Base-by-base conservation (phyloP, 2,888 invertebrate species). In the Heliconius ismenius region DNA sequence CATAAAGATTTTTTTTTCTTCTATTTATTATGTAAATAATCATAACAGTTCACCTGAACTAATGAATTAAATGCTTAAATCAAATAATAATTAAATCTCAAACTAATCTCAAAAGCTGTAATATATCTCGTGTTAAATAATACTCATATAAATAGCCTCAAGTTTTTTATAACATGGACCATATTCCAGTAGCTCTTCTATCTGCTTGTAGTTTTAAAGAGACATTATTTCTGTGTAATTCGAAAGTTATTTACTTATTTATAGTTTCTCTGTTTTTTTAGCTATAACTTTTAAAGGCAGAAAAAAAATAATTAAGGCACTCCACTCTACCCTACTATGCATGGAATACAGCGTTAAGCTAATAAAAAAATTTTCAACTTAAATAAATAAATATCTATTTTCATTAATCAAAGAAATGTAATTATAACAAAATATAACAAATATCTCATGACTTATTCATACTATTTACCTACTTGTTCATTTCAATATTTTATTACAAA, bases 211-310 rank as follows among this genome's bases (percentile, higher is more conserved):
- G 49, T 49, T 24, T 54, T 69, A 69, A 21, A 28, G 49, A 26
- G 69, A 69, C 69, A 69, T 54, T 69, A 36, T 67, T 43, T 43
- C 39, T 36, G 4, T n/a, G 4, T 68, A 26, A 26, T 18, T 68
- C 43, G 26, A 68, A 49, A 26, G 26, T 13, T 21, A 24, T 69
- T 13, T 36, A 10, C 6, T 49, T 49, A 7, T 7, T 18, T 49
- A 2, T 7, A 18, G 6, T 49, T 49, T 49, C 2, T 18, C 0
- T 2, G 6, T 49, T 49, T 10, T 36, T 36, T 36, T 28, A 28
- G 28, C 6, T 6, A 6, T 28, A 28, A 6, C 28, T 28, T 28
- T 4, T 28, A 28, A 28, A 28, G 28, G 6, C 0, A 28, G 28
- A 28, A 28, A 28, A 28, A 28, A 28, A 28, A 4, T 6, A 28